Evolutionary conservation across 2,113 vertebrate species (phyloP), one percentile per base, ranked within the genome.

Genomic region (Notechis scutatus): DNA sequence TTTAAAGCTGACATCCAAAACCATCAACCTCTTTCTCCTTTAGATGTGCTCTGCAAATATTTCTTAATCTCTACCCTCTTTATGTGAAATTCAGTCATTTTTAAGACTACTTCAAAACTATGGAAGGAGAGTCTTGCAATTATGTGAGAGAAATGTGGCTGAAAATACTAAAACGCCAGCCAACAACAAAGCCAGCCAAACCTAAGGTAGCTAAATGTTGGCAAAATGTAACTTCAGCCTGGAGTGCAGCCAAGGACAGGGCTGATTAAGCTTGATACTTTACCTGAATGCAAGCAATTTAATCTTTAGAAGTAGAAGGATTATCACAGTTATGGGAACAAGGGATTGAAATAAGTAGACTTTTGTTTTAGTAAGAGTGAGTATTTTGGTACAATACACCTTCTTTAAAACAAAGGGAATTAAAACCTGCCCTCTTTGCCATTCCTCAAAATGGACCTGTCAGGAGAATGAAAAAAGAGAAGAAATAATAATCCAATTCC

Each of bases 21-120:
- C 26, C 57, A 85, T 88, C 91, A 55, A 92, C 93, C 94, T 95
- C 94, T 94, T 50, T 45, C 5, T 93, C 91, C 87, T 91, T 92
- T 95, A 85, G 91, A 87, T 86, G 93, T 94, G 92, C 59, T 95
- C 93, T 93, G 64, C 55, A 57, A 93, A 89, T 92, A 90, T 89
- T 55, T 90, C 26, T 34, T 86, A 95, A 91, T 96, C 96, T 24
- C 12, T 95, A 87, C 90, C 94, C 93, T 42, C 93, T 95, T 90
- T 89, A 23, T 88, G 93, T 95, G 85, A 90, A 81, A 92, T 93
- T 96, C 95, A 94, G 95, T 94, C 96, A 95, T 88, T 93, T 56
- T 91, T 92, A 57, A 52, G 47, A 87, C 11, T 7, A 15, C 42
- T 87, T 87, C 24, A 87, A 4, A 87, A 87, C 86, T 87, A 15